phyloP scores from a whole-genome alignment of 1,140 invertebrate genomes.

The Luehdorfia chinensis region DNA sequence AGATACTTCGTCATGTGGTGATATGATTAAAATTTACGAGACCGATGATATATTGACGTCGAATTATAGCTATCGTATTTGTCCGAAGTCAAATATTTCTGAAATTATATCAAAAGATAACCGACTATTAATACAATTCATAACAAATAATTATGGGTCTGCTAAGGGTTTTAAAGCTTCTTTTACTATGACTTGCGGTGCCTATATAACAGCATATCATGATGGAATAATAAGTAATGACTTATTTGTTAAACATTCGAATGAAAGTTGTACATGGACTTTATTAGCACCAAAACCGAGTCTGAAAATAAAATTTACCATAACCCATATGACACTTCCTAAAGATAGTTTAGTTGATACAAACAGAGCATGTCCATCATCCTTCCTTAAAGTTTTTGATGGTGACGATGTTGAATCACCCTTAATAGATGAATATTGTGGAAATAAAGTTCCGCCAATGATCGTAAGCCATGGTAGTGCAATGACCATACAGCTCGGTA shows the following conservation, averaged over 20 bases:
- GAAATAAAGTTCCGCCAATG: slow-evolving; percentile 76
- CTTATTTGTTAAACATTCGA: slow-evolving; percentile 31
- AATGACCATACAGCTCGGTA: slow-evolving; percentile 78
- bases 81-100: slow-evolving; percentile 64
- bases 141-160: slow-evolving; percentile 75
- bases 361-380: slow-evolving; percentile 47
- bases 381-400: slow-evolving; percentile 80
- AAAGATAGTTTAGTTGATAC: slow-evolving; percentile 26
- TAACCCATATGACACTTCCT: slow-evolving; percentile 78
- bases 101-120: slow-evolving; percentile 79
- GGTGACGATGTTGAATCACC: slow-evolving; percentile 80
- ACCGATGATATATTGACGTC: slow-evolving; percentile 52
- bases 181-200: slow-evolving; percentile 81
- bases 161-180: slow-evolving; percentile 87
- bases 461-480: slow-evolving; percentile 82
- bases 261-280: slow-evolving; percentile 65
- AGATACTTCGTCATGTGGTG: slow-evolving; percentile 41
- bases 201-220: slow-evolving; percentile 78
- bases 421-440: slow-evolving; percentile 78
- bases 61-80: slow-evolving; percentile 53
- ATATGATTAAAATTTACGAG: slow-evolving; percentile 80
- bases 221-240: slow-evolving; percentile 76
- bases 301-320: slow-evolving; percentile 84
- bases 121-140: slow-evolving; percentile 81
- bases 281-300: slow-evolving; percentile 66